Evolutionary conservation across 2,888 invertebrate genomes (phyloP).

Genomic region (Patella pellucida): DNA sequence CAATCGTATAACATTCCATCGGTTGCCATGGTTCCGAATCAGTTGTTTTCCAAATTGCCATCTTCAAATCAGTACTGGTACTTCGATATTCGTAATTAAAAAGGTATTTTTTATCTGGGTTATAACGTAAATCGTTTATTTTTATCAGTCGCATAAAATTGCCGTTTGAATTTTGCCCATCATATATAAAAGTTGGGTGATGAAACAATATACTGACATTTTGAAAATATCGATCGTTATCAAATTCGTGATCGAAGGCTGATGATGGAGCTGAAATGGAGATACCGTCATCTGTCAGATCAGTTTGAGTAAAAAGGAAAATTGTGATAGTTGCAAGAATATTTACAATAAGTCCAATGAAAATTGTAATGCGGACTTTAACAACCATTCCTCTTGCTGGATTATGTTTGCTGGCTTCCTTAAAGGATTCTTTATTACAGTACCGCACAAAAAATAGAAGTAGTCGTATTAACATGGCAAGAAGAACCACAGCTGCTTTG

Average conservation of each 20-base stretch:
- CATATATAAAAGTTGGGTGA: conserved; percentile 45
- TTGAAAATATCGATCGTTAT: conserved; percentile 58
- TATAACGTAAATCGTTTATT: conserved; percentile 28
- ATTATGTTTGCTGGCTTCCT: too few species aligned
- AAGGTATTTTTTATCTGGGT: conserved; percentile 12
- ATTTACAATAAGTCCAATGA: conserved; percentile 51
- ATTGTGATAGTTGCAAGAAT: conserved; percentile 46
- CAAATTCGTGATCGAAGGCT: conserved; percentile 48
- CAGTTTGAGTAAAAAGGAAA: conserved; percentile 58
- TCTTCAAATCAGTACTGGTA: conserved; percentile 26
- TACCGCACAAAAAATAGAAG: conserved; percentile 44
- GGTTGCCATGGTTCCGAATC: conserved; percentile 18
- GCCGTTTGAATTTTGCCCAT: conserved; percentile 14
- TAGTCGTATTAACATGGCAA: conserved; percentile 48
- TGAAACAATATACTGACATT: conserved; percentile 57
- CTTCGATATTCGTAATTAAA: conserved; percentile 45
- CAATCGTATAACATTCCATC: conserved; percentile 47
- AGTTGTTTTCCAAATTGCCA: conserved; percentile 38
- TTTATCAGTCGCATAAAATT: conserved; percentile 47
- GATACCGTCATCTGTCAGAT: conserved; percentile 42
- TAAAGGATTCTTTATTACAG: conserved; percentile 36
- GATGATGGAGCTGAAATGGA: conserved; percentile 15
- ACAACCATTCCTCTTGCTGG: too few species aligned
- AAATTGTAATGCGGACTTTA: conserved; percentile 44
- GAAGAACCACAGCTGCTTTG: conserved; percentile 49